These are phyloP conservation scores for Melanotus villosus DNA, from an alignment of 2,888 invertebrate species.

Conservation along the genomic window DNA sequence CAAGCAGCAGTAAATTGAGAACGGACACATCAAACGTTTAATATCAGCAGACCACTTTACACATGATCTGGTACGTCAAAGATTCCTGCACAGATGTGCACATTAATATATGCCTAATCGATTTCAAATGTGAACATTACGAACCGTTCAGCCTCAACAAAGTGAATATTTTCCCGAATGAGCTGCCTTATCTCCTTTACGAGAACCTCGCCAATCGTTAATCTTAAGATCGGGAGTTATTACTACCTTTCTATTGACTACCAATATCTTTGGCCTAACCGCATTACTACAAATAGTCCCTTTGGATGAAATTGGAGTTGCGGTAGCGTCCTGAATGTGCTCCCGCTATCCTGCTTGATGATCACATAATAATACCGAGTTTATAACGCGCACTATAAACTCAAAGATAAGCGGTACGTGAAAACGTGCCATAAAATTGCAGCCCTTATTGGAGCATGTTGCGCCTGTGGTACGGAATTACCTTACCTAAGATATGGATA, in stretches of 20 bases:
- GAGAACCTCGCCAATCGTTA: constrained; percentile 1
- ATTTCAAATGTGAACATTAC: background rate
- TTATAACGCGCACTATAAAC: constrained; percentile 27
- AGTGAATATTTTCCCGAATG: constrained; percentile 13
- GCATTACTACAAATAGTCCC: constrained; percentile 23
- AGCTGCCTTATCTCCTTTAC: constrained; percentile 10
- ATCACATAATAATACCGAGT: constrained; percentile 36
- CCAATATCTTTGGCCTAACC: constrained; percentile 8
- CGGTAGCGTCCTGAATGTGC: constrained; percentile 17
- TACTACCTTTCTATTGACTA: constrained; percentile 14
- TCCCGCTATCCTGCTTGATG: constrained; percentile 30
- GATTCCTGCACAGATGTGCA: background rate
- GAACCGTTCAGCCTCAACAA: constrained; percentile 5
- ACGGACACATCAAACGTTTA: background rate
- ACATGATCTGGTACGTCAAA: constrained; percentile 6
- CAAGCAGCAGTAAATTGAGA: too few relatives aligned
- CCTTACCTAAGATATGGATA: constrained; percentile 9
- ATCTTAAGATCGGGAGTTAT: constrained; percentile 22
- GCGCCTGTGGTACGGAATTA: constrained; percentile 3
- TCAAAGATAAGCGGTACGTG: constrained; percentile 16
- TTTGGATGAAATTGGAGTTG: constrained; percentile 27
- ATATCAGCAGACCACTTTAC: background rate
- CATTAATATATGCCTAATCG: constrained; percentile 13
- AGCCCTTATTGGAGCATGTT: constrained; percentile 20
- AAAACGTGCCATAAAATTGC: constrained; percentile 26